Base-by-base conservation (phyloP, 1,140 invertebrate species). In the Bacillus rossius region DNA sequence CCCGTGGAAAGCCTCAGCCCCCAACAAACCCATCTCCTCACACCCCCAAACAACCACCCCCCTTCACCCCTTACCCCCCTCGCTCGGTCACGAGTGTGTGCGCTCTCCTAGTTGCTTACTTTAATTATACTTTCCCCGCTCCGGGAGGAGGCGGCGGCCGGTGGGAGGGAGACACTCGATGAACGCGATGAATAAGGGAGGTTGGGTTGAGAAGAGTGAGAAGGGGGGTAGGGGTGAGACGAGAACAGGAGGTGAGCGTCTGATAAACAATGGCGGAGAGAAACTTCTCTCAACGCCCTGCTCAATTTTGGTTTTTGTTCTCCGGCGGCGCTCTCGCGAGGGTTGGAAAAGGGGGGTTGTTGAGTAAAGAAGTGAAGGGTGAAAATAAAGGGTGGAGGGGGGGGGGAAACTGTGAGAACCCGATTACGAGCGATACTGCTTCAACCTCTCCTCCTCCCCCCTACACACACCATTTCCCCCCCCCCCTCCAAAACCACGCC, bases 391-490 rank as follows among this genome's bases (percentile, higher is more conserved):
- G 48, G 2, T 8, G 16, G 20, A 50, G 48, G 3, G 34, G 5
- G 16, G 48, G 16, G 22, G 20, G 16, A 7, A 50, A 22, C 22
- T 26, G 19, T 8, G 20, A 34, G 10, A 13, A 34, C 29, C 10
- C 29, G 29, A 34, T 34, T 34, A 34, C 10, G 29, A 34, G 29
- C 47, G 29, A 34, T n/a, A 52, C 55, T 42, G 43, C 45, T 47
- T 41, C 50, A 55, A 47, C 55, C 51, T 59, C 13, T 57, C 57
- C 55, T 48, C 38, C 42, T 14, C 8, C 40, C 40, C 40, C 10
- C 14, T 10, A 8, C 8, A 25, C 8, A 34, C 19, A 25, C 17
- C 19, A 34, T 26, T 20, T 48, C 41, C 13, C 3, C n/a, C 20
- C 34, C 17, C 37, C 40, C n/a, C 7, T 34, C 29, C 38, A 14